A percentile compares a stretch with the other conserved stretches of the same genome.
These are phyloP conservation scores for Leptodirus hochenwartii DNA, from an alignment of 2,888 invertebrate genomes.

Conservation along the genomic window DNA sequence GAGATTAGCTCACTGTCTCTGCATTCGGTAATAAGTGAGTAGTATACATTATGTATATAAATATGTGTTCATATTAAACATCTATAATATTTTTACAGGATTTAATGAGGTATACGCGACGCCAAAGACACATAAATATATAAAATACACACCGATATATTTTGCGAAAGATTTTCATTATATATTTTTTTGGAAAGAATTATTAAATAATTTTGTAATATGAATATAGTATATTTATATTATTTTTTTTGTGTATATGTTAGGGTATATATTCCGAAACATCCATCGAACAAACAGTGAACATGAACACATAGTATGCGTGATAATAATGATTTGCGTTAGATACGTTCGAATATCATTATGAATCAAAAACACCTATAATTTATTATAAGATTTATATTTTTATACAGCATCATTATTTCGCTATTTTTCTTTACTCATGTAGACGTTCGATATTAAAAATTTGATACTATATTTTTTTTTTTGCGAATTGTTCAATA, in stretches of 20 bases:
- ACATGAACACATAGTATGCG: constrained; percentile 14
- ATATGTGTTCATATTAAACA: constrained; percentile 13
- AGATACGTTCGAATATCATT: constrained; percentile 6
- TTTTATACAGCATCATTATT: no score
- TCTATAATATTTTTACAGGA: constrained; percentile 21
- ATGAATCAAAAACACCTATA: no score
- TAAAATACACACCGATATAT: constrained; percentile 21
- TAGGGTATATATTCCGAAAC: constrained; percentile 19
- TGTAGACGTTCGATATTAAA: no score
- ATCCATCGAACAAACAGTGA: constrained; percentile 16
- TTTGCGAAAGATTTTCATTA: constrained; percentile 15
- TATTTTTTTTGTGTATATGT: constrained; percentile 16
- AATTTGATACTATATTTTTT: no score
- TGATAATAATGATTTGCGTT: constrained; percentile 5
- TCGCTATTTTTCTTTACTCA: no score
- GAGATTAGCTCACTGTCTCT: neutral
- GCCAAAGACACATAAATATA: constrained; percentile 31
- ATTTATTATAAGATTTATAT: no score
- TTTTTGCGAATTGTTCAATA: no score
- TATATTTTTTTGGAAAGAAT: constrained; percentile 19
- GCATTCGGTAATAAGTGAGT: constrained; percentile 1
- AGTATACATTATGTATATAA: constrained; percentile 7
- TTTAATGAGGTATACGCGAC: constrained; percentile 33
- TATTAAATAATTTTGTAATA: no score
- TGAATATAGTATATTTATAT: constrained; percentile 9